phyloP scores from a whole-genome alignment of 1,140 invertebrate genomes.

The Diachasmimorpha longicaudata region DNA sequence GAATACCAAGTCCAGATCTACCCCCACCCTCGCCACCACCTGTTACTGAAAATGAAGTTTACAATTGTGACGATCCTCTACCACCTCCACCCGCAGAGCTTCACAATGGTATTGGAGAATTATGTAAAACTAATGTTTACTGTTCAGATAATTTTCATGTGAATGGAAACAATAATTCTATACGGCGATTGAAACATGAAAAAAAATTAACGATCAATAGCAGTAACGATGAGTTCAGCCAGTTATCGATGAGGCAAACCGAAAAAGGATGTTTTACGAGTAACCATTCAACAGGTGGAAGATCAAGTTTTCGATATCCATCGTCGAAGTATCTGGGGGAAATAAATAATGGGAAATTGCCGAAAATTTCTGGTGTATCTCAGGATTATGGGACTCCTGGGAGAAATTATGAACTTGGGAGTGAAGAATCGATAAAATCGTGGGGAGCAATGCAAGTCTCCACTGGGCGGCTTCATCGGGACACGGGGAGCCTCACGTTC shows the following conservation, averaged over 20 bases:
- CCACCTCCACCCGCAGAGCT: conserved; percentile 68
- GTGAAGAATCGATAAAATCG: conserved; percentile 50
- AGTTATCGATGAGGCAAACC: conserved; percentile 15
- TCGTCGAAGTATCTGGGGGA: conserved; percentile 47
- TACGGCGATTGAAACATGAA: conserved; percentile 44
- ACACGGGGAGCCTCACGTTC: conserved; percentile 39
- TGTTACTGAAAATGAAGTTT: conserved; percentile 67
- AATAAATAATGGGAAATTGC: conserved; percentile 35
- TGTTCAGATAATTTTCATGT: conserved; percentile 35
- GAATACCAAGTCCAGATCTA: conserved; percentile 74
- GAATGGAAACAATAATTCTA: conserved; percentile 42
- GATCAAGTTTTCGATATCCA: conserved; percentile 59
- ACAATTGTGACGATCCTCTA: conserved; percentile 72
- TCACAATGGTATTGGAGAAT: conserved; percentile 39
- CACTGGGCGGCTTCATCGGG: conserved; percentile 36
- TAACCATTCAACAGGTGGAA: conserved; percentile 35
- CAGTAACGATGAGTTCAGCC: background rate
- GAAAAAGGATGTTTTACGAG: conserved; percentile 41
- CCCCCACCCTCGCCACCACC: conserved; percentile 74
- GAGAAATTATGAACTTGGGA: conserved; percentile 40
- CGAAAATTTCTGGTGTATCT: conserved; percentile 52
- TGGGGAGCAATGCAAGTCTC: conserved; percentile 53
- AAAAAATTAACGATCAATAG: background rate
- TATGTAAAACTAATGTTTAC: conserved; percentile 22
- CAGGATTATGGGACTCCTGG: conserved; percentile 52